Conservation (phyloP, 1,140 invertebrate genomes). For the Orius insidiosus region DNA sequence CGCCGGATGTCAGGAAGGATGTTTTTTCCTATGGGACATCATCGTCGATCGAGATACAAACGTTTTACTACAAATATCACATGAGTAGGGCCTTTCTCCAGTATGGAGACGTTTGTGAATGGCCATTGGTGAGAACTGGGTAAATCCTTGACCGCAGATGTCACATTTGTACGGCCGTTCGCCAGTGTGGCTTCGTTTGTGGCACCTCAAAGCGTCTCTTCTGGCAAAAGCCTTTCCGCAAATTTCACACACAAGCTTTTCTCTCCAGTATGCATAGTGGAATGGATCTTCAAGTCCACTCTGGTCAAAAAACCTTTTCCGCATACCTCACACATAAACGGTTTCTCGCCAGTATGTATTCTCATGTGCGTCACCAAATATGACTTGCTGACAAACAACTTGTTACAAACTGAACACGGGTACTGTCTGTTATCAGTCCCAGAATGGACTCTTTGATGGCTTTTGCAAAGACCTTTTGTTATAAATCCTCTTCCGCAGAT, state of each 20-base stretch:
- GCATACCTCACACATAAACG: slow-evolving; percentile 46
- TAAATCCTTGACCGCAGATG: slow-evolving; percentile 42
- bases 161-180: slow-evolving; percentile 36
- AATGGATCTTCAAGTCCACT: slow-evolving; percentile 38
- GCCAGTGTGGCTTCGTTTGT: slow-evolving; percentile 41
- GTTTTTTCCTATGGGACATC: slow-evolving; percentile 40
- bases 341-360: slow-evolving; percentile 74
- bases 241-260: slow-evolving; percentile 47
- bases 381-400: slow-evolving; percentile 53
- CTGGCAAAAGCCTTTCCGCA: slow-evolving; percentile 48
- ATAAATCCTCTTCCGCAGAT: slow-evolving; percentile 66
- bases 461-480: slow-evolving; percentile 53
- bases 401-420: slow-evolving; percentile 43
- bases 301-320: slow-evolving; percentile 44
- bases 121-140: slow-evolving; percentile 42
- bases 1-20: slow-evolving; percentile 20
- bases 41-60: slow-evolving; percentile 41
- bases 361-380: slow-evolving; percentile 69
- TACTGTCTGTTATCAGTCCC: slow-evolving; percentile 46
- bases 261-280: slow-evolving; percentile 75
- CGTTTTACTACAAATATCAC: slow-evolving; percentile 46
- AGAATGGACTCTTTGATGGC: slow-evolving; percentile 49
- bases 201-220: slow-evolving; percentile 46
- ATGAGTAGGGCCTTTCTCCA: slow-evolving; percentile 62
- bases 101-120: slow-evolving; percentile 51